phyloP scores from a whole-genome alignment of 2,797 vertebrate genomes.

The Ptychobarbus kaznakovi region DNA sequence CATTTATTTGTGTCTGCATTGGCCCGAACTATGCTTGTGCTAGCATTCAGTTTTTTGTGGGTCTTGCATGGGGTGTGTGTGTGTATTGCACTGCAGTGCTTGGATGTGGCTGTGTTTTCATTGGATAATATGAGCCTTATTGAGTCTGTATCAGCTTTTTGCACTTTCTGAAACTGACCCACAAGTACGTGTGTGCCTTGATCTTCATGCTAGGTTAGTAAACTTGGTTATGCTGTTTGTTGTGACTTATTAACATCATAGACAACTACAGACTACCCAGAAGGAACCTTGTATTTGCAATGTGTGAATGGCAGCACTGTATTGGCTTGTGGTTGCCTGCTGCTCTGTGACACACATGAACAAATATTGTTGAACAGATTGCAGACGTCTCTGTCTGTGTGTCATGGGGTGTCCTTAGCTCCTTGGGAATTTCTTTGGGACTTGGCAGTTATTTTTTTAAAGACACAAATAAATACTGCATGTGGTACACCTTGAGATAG shows the following conservation, averaged over 20 bases:
- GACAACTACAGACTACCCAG: conserved; percentile 23
- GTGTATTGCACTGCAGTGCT: conserved; percentile 40
- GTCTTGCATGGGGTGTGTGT: conserved; percentile 41
- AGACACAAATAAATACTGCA: not conserved
- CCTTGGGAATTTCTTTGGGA: not conserved
- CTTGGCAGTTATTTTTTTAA: not conserved
- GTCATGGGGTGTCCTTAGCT: conserved; percentile 10
- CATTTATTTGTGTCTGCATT: conserved; percentile 45
- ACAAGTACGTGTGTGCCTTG: not conserved
- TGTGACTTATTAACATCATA: not conserved
- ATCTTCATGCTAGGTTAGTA: not conserved
- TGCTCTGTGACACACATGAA: conserved; percentile 75
- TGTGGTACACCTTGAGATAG: not conserved
- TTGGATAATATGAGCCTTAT: conserved; percentile 36
- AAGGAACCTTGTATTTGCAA: conserved; percentile 46
- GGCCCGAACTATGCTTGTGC: conserved; percentile 24
- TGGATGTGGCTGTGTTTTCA: conserved; percentile 37
- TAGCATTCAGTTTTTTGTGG: conserved; percentile 43
- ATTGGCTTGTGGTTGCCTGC: conserved; percentile 66
- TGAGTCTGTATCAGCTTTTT: conserved; percentile 42
- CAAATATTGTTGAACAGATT: conserved; percentile 74
- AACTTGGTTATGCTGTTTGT: conserved; percentile 4
- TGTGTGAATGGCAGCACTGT: conserved; percentile 71
- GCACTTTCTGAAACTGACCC: conserved; percentile 27
- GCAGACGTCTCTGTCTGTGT: conserved; percentile 55